Conservation (phyloP, 30 jellyfish, hydroid and myxozoan species). For the Aurelia aurita complex sp. Pacific region DNA sequence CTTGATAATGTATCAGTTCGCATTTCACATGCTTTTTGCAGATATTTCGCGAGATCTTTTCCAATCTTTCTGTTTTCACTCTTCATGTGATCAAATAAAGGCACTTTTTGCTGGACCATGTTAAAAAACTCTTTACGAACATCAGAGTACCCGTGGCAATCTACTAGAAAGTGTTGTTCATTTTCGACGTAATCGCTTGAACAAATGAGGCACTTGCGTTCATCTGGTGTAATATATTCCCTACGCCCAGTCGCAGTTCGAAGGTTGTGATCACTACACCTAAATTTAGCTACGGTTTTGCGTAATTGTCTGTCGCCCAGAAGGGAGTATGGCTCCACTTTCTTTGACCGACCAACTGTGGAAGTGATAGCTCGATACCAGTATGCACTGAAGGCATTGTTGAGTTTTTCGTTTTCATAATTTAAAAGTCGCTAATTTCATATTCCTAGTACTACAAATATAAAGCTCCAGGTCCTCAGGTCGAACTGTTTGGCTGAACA, state of each 20-base stretch:
- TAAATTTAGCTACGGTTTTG: neutral
- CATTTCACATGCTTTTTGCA: too few species aligned
- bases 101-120: neutral
- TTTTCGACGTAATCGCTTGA: neutral
- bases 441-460: slow-evolving; percentile 2
- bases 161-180: slow-evolving; percentile 1
- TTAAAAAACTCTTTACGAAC: neutral
- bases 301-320: neutral
- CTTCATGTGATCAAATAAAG: neutral
- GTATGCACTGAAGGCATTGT: slow-evolving; percentile 1
- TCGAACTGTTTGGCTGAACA: slow-evolving; percentile 4
- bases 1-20: too few species aligned
- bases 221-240: neutral
- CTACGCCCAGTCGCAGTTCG: slow-evolving; percentile 11
- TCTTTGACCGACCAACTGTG: slow-evolving; percentile 9
- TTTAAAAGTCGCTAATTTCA: neutral
- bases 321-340: slow-evolving; percentile 8
- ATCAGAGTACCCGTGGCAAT: slow-evolving; percentile 20
- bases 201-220: slow-evolving; percentile 1
- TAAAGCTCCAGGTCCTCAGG: neutral
- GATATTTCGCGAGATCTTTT: too few species aligned
- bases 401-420: neutral
- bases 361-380: slow-evolving; percentile 15
- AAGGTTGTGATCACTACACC: slow-evolving; percentile 22
- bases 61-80: too few species aligned